These are phyloP conservation scores for Psittacara wagleri DNA, from an alignment of 2,113 vertebrate genomes.

Conservation along the genomic window DNA sequence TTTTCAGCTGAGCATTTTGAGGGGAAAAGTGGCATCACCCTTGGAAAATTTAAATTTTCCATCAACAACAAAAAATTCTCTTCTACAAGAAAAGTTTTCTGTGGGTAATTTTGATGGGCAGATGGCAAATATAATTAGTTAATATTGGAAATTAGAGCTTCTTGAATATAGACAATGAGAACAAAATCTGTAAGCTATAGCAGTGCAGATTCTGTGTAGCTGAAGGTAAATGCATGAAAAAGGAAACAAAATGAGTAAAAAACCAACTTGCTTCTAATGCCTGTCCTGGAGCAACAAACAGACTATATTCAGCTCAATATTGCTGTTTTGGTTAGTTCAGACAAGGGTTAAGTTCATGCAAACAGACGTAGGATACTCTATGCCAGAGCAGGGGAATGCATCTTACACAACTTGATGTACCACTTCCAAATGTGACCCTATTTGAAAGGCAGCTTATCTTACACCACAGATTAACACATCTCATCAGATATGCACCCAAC, in stretches of 20 bases:
- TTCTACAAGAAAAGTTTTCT: not conserved
- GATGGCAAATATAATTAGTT: not conserved
- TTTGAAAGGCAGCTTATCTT: constrained; percentile 55
- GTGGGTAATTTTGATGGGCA: not conserved
- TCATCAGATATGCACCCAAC: constrained; percentile 37
- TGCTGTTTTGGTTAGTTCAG: not conserved
- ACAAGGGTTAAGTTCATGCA: not conserved
- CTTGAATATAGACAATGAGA: not conserved
- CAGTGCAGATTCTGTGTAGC: not conserved
- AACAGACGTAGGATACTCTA: constrained; percentile 2
- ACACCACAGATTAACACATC: constrained; percentile 55
- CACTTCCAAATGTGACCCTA: constrained; percentile 47
- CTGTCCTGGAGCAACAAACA: not conserved
- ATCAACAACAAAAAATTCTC: not conserved
- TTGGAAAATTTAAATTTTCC: not conserved
- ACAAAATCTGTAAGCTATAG: not conserved
- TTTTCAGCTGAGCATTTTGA: not conserved
- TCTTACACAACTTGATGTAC: constrained; percentile 30
- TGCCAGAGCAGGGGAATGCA: constrained; percentile 39
- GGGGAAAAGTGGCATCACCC: not conserved
- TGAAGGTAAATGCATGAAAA: not conserved
- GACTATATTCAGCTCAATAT: not conserved
- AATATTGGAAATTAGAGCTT: not conserved
- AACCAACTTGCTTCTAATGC: not conserved
- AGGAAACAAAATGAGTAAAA: not conserved